Base-by-base conservation (phyloP, 1,140 invertebrate species). In the Lasaia peninsularis region DNA sequence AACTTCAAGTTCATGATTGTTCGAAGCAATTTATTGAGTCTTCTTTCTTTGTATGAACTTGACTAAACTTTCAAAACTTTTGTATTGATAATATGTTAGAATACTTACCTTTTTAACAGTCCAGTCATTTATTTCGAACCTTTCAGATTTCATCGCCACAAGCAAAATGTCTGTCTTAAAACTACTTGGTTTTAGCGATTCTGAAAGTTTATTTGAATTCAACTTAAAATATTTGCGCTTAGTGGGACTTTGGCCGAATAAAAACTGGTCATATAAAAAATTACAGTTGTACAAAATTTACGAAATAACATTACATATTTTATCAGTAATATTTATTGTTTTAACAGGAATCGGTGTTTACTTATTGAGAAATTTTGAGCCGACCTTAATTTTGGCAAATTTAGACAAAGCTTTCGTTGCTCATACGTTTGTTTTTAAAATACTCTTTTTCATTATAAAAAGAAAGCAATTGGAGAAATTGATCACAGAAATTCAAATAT, bases 171-270 rank as follows among this genome's bases (percentile, higher is more conserved):
- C 58, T 28, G 18, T 66, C 55, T 37, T 58, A 8, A 62, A 55
- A 16, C 44, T 70, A 20, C 55, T 60, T 55, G 57, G 37, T 64
- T 61, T 55, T 50, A 58, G 33, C 5, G 56, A 63, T 10, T 54
- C 61, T 40, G 59, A 78, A 65, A 21, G 1, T n/a, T 74, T 75
- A 56, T 80, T 87, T 65, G 71, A 70, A 14, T 82, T 81, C 35
- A 87, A 87, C 63, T 60, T 84, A 40, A 74, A 76, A 65, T 84
- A 68, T 62, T 60, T 87, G 4, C 74, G 69, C 50, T 67, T 62
- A 11, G 71, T 80, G 7, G 84, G 84, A 9, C 63, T 87, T 54
- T 87, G 84, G 84, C 75, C 77, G 12, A 62, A 64, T n/a, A 62
- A 83, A 10, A 44, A 69, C 32, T 71, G 67, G 56, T 52, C 67